Evolutionary conservation across 2,797 vertebrate genomes (phyloP).

Genomic region (Oreortyx pictus): DNA sequence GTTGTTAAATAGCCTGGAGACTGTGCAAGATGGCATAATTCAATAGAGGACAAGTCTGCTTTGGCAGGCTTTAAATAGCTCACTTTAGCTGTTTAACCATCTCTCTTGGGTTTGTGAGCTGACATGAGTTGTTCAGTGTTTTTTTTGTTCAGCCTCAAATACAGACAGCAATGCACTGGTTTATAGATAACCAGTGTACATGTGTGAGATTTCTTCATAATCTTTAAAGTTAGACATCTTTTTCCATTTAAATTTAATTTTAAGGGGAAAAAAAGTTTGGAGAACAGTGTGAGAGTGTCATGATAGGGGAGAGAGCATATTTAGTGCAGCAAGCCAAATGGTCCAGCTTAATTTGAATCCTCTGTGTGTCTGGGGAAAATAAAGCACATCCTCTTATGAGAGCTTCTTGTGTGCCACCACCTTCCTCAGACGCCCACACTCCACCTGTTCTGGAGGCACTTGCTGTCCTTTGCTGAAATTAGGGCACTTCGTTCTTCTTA

Average conservation of each 20-base stretch:
- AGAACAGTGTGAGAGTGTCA: background rate
- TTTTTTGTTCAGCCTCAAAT: background rate
- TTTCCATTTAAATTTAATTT: background rate
- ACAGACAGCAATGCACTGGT: background rate
- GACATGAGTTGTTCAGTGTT: background rate
- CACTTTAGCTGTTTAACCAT: background rate
- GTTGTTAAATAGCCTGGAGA: background rate
- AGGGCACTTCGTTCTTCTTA: background rate
- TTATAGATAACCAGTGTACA: background rate
- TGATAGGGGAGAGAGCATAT: background rate
- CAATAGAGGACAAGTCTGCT: background rate
- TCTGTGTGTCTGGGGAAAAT: background rate
- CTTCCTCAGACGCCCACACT: slow-evolving; percentile 52
- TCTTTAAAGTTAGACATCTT: background rate
- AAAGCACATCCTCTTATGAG: background rate
- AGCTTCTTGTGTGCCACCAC: slow-evolving; percentile 13
- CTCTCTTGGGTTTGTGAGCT: background rate
- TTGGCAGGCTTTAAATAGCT: background rate
- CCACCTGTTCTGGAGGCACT: slow-evolving; percentile 42
- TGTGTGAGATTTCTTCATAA: background rate
- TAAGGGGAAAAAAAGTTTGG: too few relatives aligned
- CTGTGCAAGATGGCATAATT: background rate
- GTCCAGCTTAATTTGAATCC: slow-evolving; percentile 45
- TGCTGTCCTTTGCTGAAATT: slow-evolving; percentile 50
- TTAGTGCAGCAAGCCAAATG: slow-evolving; percentile 27